Percentiles rank a stretch among this genome's conserved stretches.
Conservation (phyloP, 1,140 invertebrate genomes). For the Zophobas morio region DNA sequence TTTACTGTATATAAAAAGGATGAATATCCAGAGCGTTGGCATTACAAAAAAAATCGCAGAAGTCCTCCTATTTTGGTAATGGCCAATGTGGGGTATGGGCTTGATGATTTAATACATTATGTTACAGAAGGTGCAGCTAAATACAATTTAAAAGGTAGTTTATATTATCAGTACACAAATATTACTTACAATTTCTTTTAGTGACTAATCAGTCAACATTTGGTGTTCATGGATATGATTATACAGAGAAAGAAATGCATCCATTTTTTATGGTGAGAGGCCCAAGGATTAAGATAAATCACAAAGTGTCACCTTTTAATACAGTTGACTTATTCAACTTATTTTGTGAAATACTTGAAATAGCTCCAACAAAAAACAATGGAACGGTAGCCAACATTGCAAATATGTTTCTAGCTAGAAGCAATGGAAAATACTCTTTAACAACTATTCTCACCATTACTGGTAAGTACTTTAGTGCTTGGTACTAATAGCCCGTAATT, state of each 20-base stretch:
- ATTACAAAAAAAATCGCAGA: conserved; percentile 74
- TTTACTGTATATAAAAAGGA: conserved; percentile 74
- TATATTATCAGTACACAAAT: conserved; percentile 11
- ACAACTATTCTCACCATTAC: conserved; percentile 57
- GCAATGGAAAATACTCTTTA: conserved; percentile 49
- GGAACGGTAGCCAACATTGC: conserved; percentile 58
- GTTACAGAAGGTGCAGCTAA: conserved; percentile 64
- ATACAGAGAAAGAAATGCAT: conserved; percentile 73
- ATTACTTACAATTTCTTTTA: conserved; percentile 60
- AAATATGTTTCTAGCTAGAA: conserved; percentile 51
- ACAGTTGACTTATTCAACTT: conserved; percentile 79
- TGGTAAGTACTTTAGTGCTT: conserved; percentile 52
- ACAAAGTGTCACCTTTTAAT: conserved; percentile 72
- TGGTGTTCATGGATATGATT: conserved; percentile 81
- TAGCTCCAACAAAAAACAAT: conserved; percentile 65
- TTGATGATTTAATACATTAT: conserved; percentile 68
- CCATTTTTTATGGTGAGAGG: conserved; percentile 80
- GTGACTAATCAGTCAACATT: conserved; percentile 70
- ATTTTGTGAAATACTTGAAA: conserved; percentile 75
- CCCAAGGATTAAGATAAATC: conserved; percentile 73
- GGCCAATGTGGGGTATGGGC: conserved; percentile 73
- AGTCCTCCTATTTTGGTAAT: conserved; percentile 74
- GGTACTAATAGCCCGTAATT: background rate
- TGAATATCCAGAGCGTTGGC: conserved; percentile 73
- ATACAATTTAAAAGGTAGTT: conserved; percentile 59